Evolutionary conservation across 2,797 vertebrate genomes (phyloP).

Genomic region (Eulemur albifrons): DNA sequence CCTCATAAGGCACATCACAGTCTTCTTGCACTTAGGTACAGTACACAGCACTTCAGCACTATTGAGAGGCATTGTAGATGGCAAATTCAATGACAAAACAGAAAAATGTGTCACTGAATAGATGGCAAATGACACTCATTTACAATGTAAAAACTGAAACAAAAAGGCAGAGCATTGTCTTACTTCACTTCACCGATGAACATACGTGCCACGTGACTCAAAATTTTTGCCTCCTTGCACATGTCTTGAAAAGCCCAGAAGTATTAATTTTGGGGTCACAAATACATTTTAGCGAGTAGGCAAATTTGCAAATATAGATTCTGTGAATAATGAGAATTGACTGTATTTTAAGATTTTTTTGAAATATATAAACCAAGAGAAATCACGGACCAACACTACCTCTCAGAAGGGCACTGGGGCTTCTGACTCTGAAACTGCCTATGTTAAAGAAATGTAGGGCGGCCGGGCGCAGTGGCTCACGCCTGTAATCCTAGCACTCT

Average conservation of each 20-base stretch:
- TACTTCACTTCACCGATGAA: neutral
- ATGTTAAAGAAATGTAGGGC: neutral
- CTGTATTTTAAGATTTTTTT: neutral
- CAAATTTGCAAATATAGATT: neutral
- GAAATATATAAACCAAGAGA: neutral
- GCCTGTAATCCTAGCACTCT: too few relatives aligned
- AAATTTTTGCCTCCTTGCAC: neutral
- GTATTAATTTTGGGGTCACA: neutral
- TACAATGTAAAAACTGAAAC: neutral
- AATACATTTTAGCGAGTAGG: neutral
- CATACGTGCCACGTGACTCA: accelerated
- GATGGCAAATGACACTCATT: neutral
- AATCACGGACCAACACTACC: neutral
- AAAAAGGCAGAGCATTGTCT: neutral
- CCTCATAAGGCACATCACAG: neutral
- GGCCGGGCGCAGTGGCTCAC: too few relatives aligned
- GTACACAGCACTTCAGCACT: neutral
- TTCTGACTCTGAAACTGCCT: neutral
- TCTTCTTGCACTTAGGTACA: neutral
- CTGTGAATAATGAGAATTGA: neutral
- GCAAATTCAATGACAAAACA: neutral
- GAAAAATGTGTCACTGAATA: neutral
- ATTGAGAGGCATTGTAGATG: neutral
- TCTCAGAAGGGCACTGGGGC: neutral
- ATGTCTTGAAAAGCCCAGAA: neutral